These are phyloP conservation scores for Cosmia trapezina DNA, from an alignment of 2,888 invertebrate genomes.

Conservation along the genomic window DNA sequence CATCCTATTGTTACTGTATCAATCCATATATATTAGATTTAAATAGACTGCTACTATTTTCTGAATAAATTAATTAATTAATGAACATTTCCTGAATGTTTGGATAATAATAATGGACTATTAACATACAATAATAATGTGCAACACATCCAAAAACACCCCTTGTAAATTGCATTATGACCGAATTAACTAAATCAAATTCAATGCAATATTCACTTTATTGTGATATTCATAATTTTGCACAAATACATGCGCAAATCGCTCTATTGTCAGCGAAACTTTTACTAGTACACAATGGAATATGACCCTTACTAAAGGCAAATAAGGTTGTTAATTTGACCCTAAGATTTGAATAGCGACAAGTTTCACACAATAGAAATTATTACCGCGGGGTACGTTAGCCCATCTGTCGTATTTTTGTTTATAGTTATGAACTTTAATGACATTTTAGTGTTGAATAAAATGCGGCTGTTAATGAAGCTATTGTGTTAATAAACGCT, in stretches of 20 bases:
- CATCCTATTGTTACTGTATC: neutral
- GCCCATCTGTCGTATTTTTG: slow-evolving; percentile 82
- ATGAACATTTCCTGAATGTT: neutral
- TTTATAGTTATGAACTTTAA: slow-evolving; percentile 69
- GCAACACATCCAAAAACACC: slow-evolving; percentile 18
- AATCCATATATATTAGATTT: slow-evolving; percentile 11
- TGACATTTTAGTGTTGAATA: slow-evolving; percentile 74
- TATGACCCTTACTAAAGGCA: slow-evolving; percentile 37
- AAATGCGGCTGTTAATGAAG: slow-evolving; percentile 55
- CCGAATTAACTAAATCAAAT: slow-evolving; percentile 51
- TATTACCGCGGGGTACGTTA: slow-evolving; percentile 74
- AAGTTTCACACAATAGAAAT: slow-evolving; percentile 75
- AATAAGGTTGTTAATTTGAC: slow-evolving; percentile 40
- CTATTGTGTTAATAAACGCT: slow-evolving; percentile 51
- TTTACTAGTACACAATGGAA: slow-evolving; percentile 17
- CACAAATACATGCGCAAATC: slow-evolving; percentile 63
- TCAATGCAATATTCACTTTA: slow-evolving; percentile 45
- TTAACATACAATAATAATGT: neutral
- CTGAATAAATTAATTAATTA: neutral
- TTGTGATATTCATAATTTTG: slow-evolving; percentile 50
- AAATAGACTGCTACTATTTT: slow-evolving; percentile 7
- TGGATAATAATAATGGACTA: slow-evolving; percentile 20
- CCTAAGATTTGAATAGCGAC: slow-evolving; percentile 62
- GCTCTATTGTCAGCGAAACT: slow-evolving; percentile 57
- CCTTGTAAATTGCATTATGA: slow-evolving; percentile 27